Base-by-base conservation (phyloP, 1,140 invertebrate genomes). In the Lepeophtheirus salmonis region DNA sequence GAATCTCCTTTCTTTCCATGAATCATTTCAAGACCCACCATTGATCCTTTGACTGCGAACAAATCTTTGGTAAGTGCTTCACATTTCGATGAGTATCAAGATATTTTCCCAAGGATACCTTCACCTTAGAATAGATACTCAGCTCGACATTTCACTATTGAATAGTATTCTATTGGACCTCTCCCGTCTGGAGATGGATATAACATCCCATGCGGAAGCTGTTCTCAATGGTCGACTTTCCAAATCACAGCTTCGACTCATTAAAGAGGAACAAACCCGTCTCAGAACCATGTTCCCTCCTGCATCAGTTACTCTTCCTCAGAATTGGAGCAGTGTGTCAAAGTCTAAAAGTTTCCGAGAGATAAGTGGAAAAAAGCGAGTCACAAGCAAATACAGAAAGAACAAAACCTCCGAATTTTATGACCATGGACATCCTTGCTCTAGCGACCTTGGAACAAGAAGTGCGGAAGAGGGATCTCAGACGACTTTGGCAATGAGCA, bases 121-220 rank as follows among this genome's bases (percentile, higher is more conserved):
- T n/a, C 6, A 6, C n/a, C n/a, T n/a, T 41, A 6, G n/a, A 41
- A 6, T 10, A 41, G 30, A n/a, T 6, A n/a, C 50, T 52, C 10
- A 12, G 20, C 50, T 18, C 16, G 50, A 52, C n/a, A 52, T 52
- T 16, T 4, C 16, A 6, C n/a, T 30, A 16, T 48, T 25, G 20
- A 57, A 25, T 23, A 57, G 25, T 21, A 41, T 57, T 25, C 26
- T 57, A 14, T 17, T 17, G 14, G 26, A 41, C 26, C 16, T 57
- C 16, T 20, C 55, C 55, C 21, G 20, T 14, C 22, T 57, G 3
- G 55, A 57, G 55, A 23, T 23, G 1, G 55, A 57, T 12, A 41
- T 57, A 13, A 17, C 23, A 14, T 57, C 23, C 20, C 55, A 57
- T 25, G 55, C 55, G n/a, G 55, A 57, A 23, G 55, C 55, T 23